Conservation (phyloP, 2,113 vertebrate species). For the Promerops cafer region DNA sequence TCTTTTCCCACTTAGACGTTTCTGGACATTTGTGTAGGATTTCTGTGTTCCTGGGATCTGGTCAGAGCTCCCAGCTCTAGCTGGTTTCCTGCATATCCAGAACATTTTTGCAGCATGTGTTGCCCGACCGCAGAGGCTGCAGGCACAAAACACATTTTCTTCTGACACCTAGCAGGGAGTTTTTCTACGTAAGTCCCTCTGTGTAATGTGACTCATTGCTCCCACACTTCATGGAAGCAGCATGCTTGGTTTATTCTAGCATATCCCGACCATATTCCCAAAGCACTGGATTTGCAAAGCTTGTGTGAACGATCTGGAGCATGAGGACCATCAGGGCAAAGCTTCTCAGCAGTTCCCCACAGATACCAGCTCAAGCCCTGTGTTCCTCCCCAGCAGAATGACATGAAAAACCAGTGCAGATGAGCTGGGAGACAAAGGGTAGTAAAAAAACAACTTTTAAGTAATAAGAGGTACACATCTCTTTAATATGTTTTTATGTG, state of each 20-base stretch:
- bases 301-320: background rate
- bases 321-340: rapidly evolving
- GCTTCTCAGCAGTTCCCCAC: background rate
- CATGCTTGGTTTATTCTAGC: background rate
- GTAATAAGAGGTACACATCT: background rate
- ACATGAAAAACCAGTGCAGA: background rate
- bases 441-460: background rate
- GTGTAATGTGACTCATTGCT: slow-evolving; percentile 38
- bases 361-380: background rate
- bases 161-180: slow-evolving; percentile 57
- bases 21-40: background rate
- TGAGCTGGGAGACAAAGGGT: background rate
- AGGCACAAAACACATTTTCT: slow-evolving; percentile 38
- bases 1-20: background rate
- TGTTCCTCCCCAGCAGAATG: background rate
- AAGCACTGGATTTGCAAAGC: background rate
- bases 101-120: slow-evolving; percentile 55
- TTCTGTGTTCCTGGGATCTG: background rate
- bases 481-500: background rate
- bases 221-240: slow-evolving; percentile 29
- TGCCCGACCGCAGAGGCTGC: slow-evolving; percentile 25
- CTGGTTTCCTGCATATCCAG: slow-evolving; percentile 18
- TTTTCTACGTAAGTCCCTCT: slow-evolving; percentile 11
- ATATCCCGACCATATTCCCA: background rate
- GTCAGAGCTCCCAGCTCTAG: background rate